Percentiles rank a stretch among this genome's conserved stretches.
Evolutionary conservation across 2,113 vertebrate genomes (phyloP).

Genomic region (Stictonetta naevosa): DNA sequence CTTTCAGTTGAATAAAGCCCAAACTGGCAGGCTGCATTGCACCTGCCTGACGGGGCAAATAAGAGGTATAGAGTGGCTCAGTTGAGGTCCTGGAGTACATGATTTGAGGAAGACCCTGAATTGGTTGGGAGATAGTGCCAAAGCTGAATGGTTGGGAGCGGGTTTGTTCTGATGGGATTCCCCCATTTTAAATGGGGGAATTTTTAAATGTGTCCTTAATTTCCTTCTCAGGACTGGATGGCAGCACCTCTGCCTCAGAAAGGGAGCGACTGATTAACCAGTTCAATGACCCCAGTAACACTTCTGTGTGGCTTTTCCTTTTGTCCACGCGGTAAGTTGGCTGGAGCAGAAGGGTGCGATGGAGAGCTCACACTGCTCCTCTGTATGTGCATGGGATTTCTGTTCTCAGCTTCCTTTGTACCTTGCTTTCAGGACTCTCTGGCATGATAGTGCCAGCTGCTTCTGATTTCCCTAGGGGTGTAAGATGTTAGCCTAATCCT

Average conservation of each 20-base stretch:
- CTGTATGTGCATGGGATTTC: not conserved
- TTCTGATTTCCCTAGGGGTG: not conserved
- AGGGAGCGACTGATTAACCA: constrained; percentile 97
- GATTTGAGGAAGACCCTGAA: not conserved
- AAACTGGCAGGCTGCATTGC: not conserved
- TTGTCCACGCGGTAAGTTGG: constrained; percentile 92
- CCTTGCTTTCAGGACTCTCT: not conserved
- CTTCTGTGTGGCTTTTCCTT: constrained; percentile 89
- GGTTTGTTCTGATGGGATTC: not conserved
- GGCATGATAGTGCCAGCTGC: not conserved
- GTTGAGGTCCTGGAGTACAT: not conserved
- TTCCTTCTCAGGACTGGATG: constrained; percentile 87
- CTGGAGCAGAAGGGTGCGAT: not conserved
- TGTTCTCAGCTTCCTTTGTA: not conserved
- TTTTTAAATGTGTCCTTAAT: not conserved
- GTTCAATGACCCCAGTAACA: constrained; percentile 95
- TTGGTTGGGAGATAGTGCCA: not conserved
- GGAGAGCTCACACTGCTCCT: not conserved
- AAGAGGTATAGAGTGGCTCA: not conserved
- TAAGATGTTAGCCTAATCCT: not conserved
- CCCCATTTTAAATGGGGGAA: not conserved
- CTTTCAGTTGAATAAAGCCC: not conserved
- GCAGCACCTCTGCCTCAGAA: constrained; percentile 95
- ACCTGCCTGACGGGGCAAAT: not conserved
- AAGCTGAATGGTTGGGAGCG: not conserved